phyloP scores from a whole-genome alignment of 2,113 vertebrate species.

The Poeciliopsis occidentalis region DNA sequence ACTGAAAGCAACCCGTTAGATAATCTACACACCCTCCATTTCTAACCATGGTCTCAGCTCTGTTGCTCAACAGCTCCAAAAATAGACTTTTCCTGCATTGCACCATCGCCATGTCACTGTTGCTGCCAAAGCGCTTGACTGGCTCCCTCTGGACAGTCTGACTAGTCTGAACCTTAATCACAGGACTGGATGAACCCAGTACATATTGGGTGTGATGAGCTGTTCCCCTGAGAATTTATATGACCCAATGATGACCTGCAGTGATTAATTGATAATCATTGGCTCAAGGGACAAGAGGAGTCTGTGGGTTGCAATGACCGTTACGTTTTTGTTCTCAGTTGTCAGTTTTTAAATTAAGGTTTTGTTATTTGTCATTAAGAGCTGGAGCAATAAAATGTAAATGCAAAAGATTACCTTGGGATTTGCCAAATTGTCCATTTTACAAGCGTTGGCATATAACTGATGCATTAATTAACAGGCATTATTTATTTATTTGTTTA shows the following conservation, averaged over 20 bases:
- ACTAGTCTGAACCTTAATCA: slow-evolving; percentile 59
- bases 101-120: slow-evolving; percentile 73
- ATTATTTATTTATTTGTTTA: background rate
- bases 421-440: background rate
- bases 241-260: slow-evolving; percentile 55
- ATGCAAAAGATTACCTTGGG: background rate
- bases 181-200: slow-evolving; percentile 42
- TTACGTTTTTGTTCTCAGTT: background rate
- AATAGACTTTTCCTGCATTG: slow-evolving; percentile 79
- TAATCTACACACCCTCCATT: slow-evolving; percentile 34
- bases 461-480: background rate
- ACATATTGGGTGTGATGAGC: slow-evolving; percentile 62
- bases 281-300: slow-evolving; percentile 13
- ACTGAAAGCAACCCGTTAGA: slow-evolving; percentile 24
- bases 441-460: background rate
- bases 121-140: slow-evolving; percentile 57
- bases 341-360: background rate
- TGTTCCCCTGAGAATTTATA: slow-evolving; percentile 51
- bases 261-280: slow-evolving; percentile 56
- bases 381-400: background rate
- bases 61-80: slow-evolving; percentile 72
- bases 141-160: slow-evolving; percentile 54
- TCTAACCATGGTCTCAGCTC: slow-evolving; percentile 58
- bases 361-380: background rate
- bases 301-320: slow-evolving; percentile 5